Base-by-base conservation (phyloP, 2,113 vertebrate genomes). In the Strigops habroptila region DNA sequence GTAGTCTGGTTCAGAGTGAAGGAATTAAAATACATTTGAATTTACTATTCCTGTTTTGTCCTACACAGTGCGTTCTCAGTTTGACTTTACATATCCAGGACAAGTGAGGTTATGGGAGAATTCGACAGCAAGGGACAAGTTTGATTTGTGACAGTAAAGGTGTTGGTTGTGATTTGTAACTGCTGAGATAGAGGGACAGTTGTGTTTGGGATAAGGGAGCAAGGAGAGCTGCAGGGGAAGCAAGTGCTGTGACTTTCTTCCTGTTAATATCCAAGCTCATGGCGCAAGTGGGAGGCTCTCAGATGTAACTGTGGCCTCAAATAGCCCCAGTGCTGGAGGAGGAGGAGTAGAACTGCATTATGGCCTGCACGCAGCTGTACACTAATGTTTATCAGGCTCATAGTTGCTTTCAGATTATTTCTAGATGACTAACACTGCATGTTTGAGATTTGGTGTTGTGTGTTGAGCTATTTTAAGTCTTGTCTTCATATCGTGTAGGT, bases 401-500 rank as follows among this genome's bases (percentile, higher is more conserved):
- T 52, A 14, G 62, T 84, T 94, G 82, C 78, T 86, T 93, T 89
- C 43, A 71, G 0, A 44, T 65, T 81, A 5, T 41, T 88, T 86
- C 37, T 91, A 33, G n/a, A 22, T 82, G 71, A 92, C 90, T 94
- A 93, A 85, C 41, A 46, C 37, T 74, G 80, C 77, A 87, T 82
- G 65, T 41, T 69, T 91, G 74, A 76, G 39, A 52, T 24, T 37
- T 73, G 57, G 27, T 90, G 19, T 12, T 62, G 31, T 43, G 4
- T 79, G 27, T 64, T 80, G 75, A 83, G 17, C 9, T 21, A n/a
- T 43, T 88, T 39, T 48, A 85, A 92, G 68, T 82, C 19, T n/a
- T 77, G 8, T 86, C 48, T 12, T 90, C 71, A 12, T 22, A 24
- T 33, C 33, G 1, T 68, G 13, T 96, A 99, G 99, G 99, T 99